Evolutionary conservation across 1,140 invertebrate species (phyloP).

Genomic region (Cyclina sinensis): DNA sequence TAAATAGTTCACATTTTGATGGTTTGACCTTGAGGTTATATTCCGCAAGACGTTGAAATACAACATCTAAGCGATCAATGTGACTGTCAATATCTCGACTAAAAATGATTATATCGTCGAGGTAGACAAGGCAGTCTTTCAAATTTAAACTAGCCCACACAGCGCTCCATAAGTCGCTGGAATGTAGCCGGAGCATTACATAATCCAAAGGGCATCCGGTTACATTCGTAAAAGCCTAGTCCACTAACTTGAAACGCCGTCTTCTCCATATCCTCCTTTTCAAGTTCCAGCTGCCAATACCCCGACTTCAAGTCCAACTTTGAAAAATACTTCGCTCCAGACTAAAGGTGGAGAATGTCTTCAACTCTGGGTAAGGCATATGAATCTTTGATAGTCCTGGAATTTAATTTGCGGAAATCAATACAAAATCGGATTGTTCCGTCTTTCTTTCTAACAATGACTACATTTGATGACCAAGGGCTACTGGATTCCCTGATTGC

Average conservation of each 20-base stretch:
- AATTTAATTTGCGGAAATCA: neutral
- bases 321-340: neutral
- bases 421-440: slow-evolving; percentile 43
- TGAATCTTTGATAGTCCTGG: slow-evolving; percentile 29
- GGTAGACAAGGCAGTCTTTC: neutral
- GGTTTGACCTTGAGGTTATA: neutral
- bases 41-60: neutral
- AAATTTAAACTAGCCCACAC: slow-evolving; percentile 17
- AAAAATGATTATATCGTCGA: neutral
- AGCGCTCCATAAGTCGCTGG: slow-evolving; percentile 27
- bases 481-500: slow-evolving; percentile 23
- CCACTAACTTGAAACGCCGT: slow-evolving; percentile 15
- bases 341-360: neutral
- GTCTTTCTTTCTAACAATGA: slow-evolving; percentile 43
- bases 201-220: slow-evolving; percentile 38
- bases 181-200: slow-evolving; percentile 16
- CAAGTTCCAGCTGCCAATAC: neutral
- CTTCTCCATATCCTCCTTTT: slow-evolving; percentile 42
- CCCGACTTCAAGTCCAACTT: slow-evolving; percentile 8
- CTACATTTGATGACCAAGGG: slow-evolving; percentile 44
- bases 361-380: neutral
- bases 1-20: neutral
- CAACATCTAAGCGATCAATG: neutral
- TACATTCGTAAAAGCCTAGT: slow-evolving; percentile 31
- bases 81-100: neutral